Conservation (phyloP, 2,888 invertebrate species). For the Napeogenes inachia region DNA sequence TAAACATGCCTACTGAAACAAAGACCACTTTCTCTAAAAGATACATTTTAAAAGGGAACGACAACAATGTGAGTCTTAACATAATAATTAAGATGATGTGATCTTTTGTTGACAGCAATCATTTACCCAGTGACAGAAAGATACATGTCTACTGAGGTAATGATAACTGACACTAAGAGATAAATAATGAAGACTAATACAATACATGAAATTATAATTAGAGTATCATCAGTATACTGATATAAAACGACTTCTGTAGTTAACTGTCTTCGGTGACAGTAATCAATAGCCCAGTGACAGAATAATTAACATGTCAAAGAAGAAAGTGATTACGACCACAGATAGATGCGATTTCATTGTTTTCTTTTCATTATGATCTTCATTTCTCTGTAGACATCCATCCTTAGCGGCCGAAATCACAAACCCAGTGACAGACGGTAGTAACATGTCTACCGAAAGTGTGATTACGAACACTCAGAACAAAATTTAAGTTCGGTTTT, state of each 20-base stretch:
- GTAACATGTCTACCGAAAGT: neutral
- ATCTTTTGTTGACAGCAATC: slow-evolving; percentile 7
- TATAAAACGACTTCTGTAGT: no score
- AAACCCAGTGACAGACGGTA: no score
- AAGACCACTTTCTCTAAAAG: slow-evolving; percentile 17
- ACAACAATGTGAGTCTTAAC: neutral
- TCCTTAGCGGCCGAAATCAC: neutral
- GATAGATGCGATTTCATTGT: no score
- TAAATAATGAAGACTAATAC: no score
- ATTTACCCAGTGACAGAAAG: slow-evolving; percentile 43
- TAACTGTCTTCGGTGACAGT: no score
- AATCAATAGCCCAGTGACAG: neutral
- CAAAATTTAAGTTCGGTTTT: no score
- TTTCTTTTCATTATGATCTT: no score
- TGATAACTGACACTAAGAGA: slow-evolving; percentile 18
- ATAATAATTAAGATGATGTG: neutral
- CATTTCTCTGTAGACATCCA: no score
- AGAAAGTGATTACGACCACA: no score
- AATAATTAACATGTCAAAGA: neutral
- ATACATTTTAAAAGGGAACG: neutral
- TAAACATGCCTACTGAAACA: slow-evolving; percentile 30
- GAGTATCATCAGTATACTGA: no score
- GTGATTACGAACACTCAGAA: no score
- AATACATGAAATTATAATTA: no score
- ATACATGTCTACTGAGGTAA: slow-evolving; percentile 29